Conservation (phyloP, 2,113 vertebrate genomes). For the Aramus guarauna region DNA sequence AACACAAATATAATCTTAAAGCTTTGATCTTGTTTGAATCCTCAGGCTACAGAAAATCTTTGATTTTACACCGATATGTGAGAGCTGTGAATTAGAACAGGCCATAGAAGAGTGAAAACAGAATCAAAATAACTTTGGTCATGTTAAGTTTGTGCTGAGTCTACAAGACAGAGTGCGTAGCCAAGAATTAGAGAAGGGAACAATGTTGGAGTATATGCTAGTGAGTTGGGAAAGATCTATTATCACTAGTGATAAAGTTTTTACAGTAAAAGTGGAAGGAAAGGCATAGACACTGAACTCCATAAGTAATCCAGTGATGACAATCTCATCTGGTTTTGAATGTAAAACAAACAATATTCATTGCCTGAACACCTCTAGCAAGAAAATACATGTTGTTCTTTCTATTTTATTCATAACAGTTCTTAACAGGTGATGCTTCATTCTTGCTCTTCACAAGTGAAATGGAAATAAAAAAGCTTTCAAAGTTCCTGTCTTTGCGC, state of each 20-base stretch:
- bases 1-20: not conserved
- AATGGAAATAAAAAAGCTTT: not conserved
- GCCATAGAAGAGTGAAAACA: not conserved
- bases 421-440: not conserved
- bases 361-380: not conserved
- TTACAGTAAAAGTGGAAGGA: not conserved
- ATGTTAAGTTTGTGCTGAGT: not conserved
- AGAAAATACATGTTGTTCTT: rapidly evolving
- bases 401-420: not conserved
- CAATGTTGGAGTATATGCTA: not conserved
- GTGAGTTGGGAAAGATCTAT: not conserved
- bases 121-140: not conserved
- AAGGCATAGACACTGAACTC: not conserved
- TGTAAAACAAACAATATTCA: not conserved
- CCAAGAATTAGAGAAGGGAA: not conserved
- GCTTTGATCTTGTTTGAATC: not conserved
- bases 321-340: not conserved
- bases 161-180: not conserved
- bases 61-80: not conserved
- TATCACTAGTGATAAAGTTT: not conserved
- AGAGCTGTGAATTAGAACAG: not conserved
- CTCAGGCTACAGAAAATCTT: not conserved
- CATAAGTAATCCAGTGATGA: not conserved
- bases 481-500: not conserved
- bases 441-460: not conserved